phyloP scores from a whole-genome alignment of 2,888 invertebrate species.

The Himalopsyche kuldschensis region DNA sequence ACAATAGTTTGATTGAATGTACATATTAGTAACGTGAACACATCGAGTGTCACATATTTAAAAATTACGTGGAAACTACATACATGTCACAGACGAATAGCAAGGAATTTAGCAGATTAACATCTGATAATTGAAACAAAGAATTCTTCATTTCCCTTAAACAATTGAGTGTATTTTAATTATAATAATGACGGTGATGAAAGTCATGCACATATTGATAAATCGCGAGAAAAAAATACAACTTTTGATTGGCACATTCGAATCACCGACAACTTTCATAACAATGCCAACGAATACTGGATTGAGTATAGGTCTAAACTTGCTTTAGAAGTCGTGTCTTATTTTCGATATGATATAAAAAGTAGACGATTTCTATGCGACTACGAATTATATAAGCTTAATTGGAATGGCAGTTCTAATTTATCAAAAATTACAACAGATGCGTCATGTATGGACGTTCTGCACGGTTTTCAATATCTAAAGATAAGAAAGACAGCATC shows the following conservation, averaged over 20 bases:
- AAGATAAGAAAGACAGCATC: neutral
- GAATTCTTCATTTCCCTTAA: no score
- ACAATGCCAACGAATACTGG: neutral
- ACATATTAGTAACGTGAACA: no score
- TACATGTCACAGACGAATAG: no score
- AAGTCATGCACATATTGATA: neutral
- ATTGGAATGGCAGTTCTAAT: no score
- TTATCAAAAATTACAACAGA: neutral
- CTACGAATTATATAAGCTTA: no score
- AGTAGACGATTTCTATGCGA: no score
- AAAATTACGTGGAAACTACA: no score
- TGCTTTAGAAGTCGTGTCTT: neutral
- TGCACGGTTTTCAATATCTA: neutral
- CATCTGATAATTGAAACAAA: no score
- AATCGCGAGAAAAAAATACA: neutral
- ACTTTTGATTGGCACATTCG: neutral
- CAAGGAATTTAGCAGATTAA: no score
- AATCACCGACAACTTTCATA: neutral
- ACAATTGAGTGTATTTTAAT: no score
- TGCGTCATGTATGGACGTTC: neutral
- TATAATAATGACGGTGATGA: neutral
- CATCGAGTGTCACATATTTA: no score
- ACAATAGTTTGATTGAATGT: no score
- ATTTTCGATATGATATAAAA: neutral
- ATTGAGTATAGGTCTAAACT: neutral